Conservation (phyloP, 2,797 vertebrate species). For the Melanotaenia boesemani region DNA sequence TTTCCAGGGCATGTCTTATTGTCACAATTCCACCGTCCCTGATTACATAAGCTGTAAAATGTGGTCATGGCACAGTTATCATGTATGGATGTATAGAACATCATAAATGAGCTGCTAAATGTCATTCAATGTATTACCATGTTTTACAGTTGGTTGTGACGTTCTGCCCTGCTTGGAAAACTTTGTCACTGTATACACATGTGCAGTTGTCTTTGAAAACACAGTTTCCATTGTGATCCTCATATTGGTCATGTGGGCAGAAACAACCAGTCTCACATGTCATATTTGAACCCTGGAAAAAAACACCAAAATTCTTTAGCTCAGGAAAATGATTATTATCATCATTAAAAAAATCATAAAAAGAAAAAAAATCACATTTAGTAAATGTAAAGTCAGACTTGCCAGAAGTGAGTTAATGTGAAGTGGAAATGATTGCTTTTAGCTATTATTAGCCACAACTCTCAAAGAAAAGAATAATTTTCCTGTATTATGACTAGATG, state of each 20-base stretch:
- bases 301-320: no score
- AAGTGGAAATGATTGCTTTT: no score
- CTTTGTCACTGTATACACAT: conserved; percentile 80
- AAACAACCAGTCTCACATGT: conserved; percentile 85
- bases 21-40: conserved; percentile 83
- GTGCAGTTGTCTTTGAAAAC: conserved; percentile 81
- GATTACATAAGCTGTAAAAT: conserved; percentile 76
- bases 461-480: no score
- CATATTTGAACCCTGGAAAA: conserved; percentile 45
- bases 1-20: conserved; percentile 78
- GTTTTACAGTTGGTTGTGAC: conserved; percentile 82
- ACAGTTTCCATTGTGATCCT: conserved; percentile 84
- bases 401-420: neutral
- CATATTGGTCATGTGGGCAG: conserved; percentile 82
- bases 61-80: neutral
- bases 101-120: neutral
- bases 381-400: no score
- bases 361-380: no score
- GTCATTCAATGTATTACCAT: conserved; percentile 75
- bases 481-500: neutral
- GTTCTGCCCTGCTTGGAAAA: conserved; percentile 76
- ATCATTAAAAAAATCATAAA: no score
- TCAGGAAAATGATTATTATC: neutral
- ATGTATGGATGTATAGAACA: rapidly evolving
- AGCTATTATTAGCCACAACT: neutral